phyloP scores from a whole-genome alignment of 2,113 vertebrate species.

The Paramormyrops kingsleyae region DNA sequence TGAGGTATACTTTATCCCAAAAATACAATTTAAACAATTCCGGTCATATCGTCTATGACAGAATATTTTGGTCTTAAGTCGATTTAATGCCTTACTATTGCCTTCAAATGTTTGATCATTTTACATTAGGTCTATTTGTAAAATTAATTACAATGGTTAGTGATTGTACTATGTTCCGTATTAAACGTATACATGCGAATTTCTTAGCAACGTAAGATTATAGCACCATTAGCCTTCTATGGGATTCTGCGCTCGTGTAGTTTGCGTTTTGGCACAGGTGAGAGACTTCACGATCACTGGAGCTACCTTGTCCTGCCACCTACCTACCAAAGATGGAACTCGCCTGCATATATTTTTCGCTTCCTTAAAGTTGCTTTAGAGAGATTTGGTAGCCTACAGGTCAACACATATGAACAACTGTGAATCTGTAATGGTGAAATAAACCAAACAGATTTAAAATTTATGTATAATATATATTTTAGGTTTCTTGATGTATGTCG shows the following conservation, averaged over 20 bases:
- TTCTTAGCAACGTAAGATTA: not conserved
- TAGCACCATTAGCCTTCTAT: not conserved
- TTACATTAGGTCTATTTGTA: not conserved
- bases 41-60: not conserved
- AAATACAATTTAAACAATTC: not conserved
- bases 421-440: not conserved
- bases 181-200: not conserved
- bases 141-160: not conserved
- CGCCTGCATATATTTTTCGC: constrained; percentile 18
- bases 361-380: not conserved
- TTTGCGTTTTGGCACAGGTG: not conserved
- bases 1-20: not conserved
- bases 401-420: not conserved
- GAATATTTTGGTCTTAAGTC: not conserved
- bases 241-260: not conserved
- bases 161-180: not conserved
- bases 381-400: not conserved
- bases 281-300: not conserved
- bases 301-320: constrained; percentile 18
- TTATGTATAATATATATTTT: not conserved
- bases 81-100: not conserved
- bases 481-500: not conserved
- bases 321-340: constrained; percentile 24
- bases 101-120: not conserved
- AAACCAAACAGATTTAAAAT: not conserved